phyloP scores from a whole-genome alignment of 2,797 vertebrate species.

The Vespertilio murinus region DNA sequence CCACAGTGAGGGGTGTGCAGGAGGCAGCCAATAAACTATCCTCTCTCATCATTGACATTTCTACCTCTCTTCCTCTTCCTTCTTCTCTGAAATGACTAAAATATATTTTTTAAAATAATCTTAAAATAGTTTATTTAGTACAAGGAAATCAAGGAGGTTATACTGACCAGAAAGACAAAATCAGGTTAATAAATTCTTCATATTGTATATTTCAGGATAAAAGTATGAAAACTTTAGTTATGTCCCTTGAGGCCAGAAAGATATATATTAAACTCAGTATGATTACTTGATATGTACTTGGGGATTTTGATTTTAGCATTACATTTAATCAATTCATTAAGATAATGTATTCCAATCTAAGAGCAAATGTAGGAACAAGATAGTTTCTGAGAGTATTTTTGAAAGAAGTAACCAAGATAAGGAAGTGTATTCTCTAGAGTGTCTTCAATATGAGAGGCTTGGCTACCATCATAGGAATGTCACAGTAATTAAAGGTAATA shows the following conservation, averaged over 20 bases:
- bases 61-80: no score
- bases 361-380: neutral
- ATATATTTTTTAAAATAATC: neutral
- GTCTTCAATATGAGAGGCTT: neutral
- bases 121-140: neutral
- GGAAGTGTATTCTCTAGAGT: neutral
- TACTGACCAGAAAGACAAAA: neutral
- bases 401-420: neutral
- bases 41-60: no score
- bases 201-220: neutral
- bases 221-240: neutral
- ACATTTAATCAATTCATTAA: neutral
- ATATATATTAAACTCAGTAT: constrained; percentile 5
- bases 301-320: neutral
- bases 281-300: constrained; percentile 21
- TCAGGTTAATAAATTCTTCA: constrained; percentile 23
- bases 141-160: neutral
- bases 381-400: neutral
- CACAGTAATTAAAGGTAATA: neutral
- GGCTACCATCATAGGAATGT: neutral
- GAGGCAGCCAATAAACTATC: no score
- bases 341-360: neutral
- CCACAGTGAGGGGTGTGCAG: no score
- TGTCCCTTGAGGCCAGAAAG: neutral
- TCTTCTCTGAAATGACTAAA: neutral